phyloP scores from a whole-genome alignment of 2,888 invertebrate species.

The Horisme vitalbata region DNA sequence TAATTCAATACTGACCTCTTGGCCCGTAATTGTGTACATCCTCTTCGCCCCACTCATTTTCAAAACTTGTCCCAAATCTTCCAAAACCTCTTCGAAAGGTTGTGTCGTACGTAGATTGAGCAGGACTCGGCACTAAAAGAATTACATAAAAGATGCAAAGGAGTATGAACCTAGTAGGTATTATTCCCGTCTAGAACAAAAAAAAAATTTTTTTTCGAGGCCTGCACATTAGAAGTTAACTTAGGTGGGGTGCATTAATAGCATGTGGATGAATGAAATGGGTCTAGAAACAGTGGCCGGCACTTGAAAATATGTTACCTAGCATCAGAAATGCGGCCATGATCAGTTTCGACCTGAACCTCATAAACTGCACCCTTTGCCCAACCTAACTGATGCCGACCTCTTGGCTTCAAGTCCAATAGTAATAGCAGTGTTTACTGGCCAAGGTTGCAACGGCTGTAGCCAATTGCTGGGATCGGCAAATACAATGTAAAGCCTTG shows the following conservation, averaged over 20 bases:
- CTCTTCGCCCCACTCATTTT: constrained; percentile 95
- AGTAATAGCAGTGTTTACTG: constrained; percentile 48
- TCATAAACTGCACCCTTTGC: constrained; percentile 22
- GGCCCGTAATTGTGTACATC: constrained; percentile 95
- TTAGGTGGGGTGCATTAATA: too few species aligned
- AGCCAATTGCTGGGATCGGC: constrained; percentile 16
- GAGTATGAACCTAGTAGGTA: too few species aligned
- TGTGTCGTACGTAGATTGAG: constrained; percentile 95
- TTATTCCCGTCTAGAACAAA: too few species aligned
- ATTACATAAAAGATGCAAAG: background rate
- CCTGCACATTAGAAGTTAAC: too few species aligned
- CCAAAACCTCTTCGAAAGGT: constrained; percentile 96
- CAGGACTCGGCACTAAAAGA: constrained; percentile 91
- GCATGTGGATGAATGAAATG: too few species aligned
- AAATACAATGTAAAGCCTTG: constrained; percentile 2
- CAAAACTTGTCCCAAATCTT: constrained; percentile 95
- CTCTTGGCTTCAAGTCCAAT: constrained; percentile 40
- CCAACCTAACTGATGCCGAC: constrained; percentile 26
- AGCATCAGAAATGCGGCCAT: constrained; percentile 7
- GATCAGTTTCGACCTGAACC: constrained; percentile 9
- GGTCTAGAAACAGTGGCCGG: too few species aligned
- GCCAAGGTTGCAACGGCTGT: constrained; percentile 51
- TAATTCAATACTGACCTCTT: constrained; percentile 88
- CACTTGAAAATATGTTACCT: background rate
- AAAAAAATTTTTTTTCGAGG: too few species aligned